phyloP scores from a whole-genome alignment of 2,113 vertebrate genomes.

The Salminus brasiliensis region DNA sequence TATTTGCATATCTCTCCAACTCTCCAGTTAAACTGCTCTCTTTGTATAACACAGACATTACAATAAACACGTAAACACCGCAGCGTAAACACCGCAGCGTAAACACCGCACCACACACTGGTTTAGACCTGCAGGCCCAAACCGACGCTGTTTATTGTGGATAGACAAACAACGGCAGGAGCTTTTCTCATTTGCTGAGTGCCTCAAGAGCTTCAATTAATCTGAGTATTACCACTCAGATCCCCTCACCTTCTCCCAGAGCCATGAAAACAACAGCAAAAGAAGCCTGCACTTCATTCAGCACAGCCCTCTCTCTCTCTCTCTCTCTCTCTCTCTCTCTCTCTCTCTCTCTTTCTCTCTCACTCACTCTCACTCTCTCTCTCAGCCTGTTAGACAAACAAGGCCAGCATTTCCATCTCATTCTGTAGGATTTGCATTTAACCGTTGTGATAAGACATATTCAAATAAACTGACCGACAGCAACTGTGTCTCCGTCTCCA shows the following conservation, averaged over 20 bases:
- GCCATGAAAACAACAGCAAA: neutral
- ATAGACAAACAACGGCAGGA: neutral
- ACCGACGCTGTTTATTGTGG: neutral
- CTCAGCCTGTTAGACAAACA: neutral
- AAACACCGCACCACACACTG: neutral
- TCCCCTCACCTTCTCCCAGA: slow-evolving; percentile 1
- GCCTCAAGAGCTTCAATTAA: slow-evolving; percentile 33
- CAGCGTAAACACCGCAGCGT: neutral
- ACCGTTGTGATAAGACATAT: neutral
- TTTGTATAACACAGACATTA: neutral
- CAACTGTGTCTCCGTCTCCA: neutral
- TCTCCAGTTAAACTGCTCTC: neutral
- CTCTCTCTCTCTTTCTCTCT: neutral
- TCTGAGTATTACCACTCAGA: slow-evolving; percentile 21
- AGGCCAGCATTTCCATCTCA: neutral
- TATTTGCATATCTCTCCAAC: too few species aligned
- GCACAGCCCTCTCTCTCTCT: neutral
- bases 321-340: neutral
- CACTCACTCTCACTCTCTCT: neutral
- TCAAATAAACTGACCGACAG: slow-evolving; percentile 2
- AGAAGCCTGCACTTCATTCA: slow-evolving; percentile 1
- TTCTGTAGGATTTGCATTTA: slow-evolving; percentile 11
- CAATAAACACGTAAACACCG: neutral
- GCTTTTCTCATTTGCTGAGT: slow-evolving; percentile 15
- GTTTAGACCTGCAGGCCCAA: neutral